These are phyloP conservation scores for Lacanobia oleracea DNA, from an alignment of 2,888 invertebrate species.

Conservation along the genomic window DNA sequence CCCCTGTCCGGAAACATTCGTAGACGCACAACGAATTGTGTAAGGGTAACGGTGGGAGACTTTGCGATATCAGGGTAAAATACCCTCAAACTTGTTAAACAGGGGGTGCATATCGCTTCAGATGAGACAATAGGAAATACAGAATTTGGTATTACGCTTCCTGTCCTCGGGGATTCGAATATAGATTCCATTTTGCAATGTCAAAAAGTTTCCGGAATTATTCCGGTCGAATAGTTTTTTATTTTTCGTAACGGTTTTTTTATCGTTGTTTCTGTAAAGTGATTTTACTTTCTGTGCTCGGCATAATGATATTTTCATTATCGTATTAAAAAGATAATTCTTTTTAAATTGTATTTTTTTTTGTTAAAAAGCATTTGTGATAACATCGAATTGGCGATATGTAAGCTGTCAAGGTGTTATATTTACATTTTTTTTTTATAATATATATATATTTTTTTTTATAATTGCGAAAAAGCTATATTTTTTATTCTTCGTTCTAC, in stretches of 20 bases:
- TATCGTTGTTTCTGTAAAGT: conserved; percentile 13
- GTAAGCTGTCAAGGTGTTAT: too few relatives aligned
- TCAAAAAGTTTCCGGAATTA: conserved; percentile 54
- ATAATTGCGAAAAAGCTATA: too few relatives aligned
- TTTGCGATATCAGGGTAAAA: conserved; percentile 53
- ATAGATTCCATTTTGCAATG: conserved; percentile 53
- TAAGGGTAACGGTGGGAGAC: conserved; percentile 69
- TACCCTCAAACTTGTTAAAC: conserved; percentile 61
- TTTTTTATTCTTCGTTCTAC: too few relatives aligned
- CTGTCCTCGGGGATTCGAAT: conserved; percentile 41
- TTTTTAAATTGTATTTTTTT: too few relatives aligned
- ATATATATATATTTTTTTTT: too few relatives aligned
- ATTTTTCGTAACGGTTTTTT: conserved; percentile 11
- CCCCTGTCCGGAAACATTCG: conserved; percentile 72
- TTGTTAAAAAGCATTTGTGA: too few relatives aligned
- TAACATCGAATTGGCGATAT: too few relatives aligned
- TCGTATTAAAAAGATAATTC: too few relatives aligned
- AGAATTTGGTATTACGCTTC: conserved; percentile 61
- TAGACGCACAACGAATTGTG: conserved; percentile 76
- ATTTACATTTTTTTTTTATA: too few relatives aligned
- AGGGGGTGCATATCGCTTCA: conserved; percentile 60
- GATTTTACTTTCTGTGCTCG: conserved; percentile 16
- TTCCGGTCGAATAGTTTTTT: conserved; percentile 28
- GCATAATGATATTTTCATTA: not conserved
- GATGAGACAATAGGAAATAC: conserved; percentile 67